phyloP scores from a whole-genome alignment of 2,113 vertebrate genomes.

The Peromyscus maniculatus region DNA sequence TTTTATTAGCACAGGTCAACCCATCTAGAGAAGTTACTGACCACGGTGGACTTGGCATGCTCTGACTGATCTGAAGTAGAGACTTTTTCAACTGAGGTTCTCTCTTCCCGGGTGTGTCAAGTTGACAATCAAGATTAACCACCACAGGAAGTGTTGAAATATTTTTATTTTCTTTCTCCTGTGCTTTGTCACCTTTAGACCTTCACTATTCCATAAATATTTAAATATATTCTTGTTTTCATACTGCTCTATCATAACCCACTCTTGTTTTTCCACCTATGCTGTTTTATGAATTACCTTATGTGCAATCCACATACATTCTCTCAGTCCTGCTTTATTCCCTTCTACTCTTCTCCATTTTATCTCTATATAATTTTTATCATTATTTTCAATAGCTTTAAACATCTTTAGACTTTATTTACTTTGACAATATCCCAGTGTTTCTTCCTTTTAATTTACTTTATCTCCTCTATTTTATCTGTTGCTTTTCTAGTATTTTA shows the following conservation, averaged over 20 bases:
- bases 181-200: neutral
- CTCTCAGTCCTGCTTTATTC: neutral
- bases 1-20: too few relatives aligned
- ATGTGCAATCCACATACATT: neutral
- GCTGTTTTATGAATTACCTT: neutral
- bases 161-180: neutral
- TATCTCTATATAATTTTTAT: neutral
- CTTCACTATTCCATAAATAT: neutral
- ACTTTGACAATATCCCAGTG: neutral
- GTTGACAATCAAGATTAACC: neutral
- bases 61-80: neutral
- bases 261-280: neutral
- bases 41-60: too few relatives aligned
- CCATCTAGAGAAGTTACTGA: too few relatives aligned
- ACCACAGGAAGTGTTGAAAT: neutral
- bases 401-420: neutral
- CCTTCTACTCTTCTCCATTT: neutral
- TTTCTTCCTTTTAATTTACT: neutral
- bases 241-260: neutral
- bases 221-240: neutral
- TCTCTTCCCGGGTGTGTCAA: neutral
- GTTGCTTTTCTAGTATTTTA: neutral
- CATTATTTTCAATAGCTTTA: neutral
- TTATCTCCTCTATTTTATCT: neutral
- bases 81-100: neutral